Base-by-base conservation (phyloP, 2,888 invertebrate species). In the Chrysolina americana region DNA sequence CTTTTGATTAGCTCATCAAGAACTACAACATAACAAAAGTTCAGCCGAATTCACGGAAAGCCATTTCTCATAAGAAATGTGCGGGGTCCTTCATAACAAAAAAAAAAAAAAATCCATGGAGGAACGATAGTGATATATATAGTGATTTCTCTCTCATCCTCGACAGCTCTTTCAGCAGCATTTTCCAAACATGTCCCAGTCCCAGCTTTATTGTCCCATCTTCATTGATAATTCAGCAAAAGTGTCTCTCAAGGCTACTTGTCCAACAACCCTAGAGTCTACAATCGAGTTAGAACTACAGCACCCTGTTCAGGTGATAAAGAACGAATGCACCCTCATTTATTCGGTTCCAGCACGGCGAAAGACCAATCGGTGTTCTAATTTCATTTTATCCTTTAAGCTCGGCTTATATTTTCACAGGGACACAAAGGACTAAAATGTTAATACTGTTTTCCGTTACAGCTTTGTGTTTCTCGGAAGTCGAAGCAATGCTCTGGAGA, bases 351-450 rank as follows among this genome's bases (percentile, higher is more conserved):
- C 75, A 68, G 74, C 78, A 76, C 78, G 81, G 80, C 81, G 79
- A 74, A 80, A 81, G 81, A 81, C 83, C 83, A 84, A 84, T 84
- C 83, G 83, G 80, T 81, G 83, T 79, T 80, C 82, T 84, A 84
- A 84, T 84, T 82, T 83, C 79, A 79, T 78, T 83, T 81, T 79
- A 83, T 83, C 84, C 82, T 70, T 80, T 84, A 84, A 84, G 82
- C 83, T 73, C 66, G 81, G 83, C 82, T 84, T 84, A 84, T 83
- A 84, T 74, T 83, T 83, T 83, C 82, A 80, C 80, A 78, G 81
- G 82, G 81, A 81, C 82, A 83, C 83, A 83, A 84, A 82, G 83
- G 83, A 81, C 83, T 83, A 81, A 83, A 84, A 84, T 83, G 83
- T 82, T 84, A 84, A 84, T 84, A 81, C 83, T 82, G 82, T 80